Evolutionary conservation across 2,797 vertebrate genomes (phyloP), one percentile per base, ranked within the genome.

Genomic region (Alfaro cultratus): DNA sequence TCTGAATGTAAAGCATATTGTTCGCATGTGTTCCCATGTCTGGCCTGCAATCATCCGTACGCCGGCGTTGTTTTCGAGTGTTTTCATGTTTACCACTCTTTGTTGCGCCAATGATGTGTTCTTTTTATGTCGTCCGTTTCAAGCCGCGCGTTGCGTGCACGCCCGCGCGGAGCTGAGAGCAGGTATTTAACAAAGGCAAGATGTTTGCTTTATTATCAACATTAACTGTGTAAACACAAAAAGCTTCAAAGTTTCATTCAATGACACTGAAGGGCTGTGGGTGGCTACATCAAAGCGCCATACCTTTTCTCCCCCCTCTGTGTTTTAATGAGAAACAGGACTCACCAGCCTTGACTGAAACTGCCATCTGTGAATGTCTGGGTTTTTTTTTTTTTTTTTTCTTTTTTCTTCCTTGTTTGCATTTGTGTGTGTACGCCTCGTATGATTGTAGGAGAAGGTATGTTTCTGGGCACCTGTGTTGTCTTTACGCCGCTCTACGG

Each of bases 231-330:
- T 91, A 93, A 94, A 95, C 93, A 95, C 90, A 93, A 90, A 92
- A 64, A 92, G 91, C 94, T 96, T 96, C 91, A 93, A 94, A 94
- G 94, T 94, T 95, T 89, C 89, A 82, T 90, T 95, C 92, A 94
- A 87, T 96, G 95, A 95, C 95, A 95, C 92, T 86, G 91, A 89
- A 91, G 94, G 94, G 90, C 92, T 91, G 95, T 95, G 95, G 95
- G 95, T 96, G 95, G 95, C 93, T 95, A 96, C 95, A 96, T 96
- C 96, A 96, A 96, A 96, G 95, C 92, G 84, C 86, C 79, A 91
- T 93, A 95, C 94, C 94, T 94, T 94, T 90, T 88, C 90, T 88
- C 89, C 86, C 89, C 90, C 91, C 93, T 89, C 86, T 79, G 39
- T 41, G 68, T 88, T 92, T 93, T 96, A 96, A 96, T 96, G 95